These are phyloP conservation scores for Sarcophaga peregrina DNA, from an alignment of 1,140 invertebrate genomes.

Conservation along the genomic window DNA sequence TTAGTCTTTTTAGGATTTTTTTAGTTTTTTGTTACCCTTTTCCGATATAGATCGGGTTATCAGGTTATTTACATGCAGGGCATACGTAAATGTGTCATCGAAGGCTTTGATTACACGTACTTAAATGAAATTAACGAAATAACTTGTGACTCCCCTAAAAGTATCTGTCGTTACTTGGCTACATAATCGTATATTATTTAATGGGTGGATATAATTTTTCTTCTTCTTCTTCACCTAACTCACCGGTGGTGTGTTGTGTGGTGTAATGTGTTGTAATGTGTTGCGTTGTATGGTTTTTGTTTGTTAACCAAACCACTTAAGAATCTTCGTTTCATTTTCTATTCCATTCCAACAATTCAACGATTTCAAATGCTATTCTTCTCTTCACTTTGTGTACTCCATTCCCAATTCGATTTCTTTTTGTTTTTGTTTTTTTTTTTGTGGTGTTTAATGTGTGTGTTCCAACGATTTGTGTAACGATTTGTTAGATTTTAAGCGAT, in stretches of 20 bases:
- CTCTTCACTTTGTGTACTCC: too few species aligned
- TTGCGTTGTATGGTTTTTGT: background rate
- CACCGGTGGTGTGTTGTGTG: background rate
- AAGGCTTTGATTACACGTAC: conserved; percentile 22
- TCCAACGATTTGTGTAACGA: background rate
- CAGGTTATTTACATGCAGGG: too few species aligned
- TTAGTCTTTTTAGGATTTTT: too few species aligned
- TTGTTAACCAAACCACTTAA: conserved; percentile 11
- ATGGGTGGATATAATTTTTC: too few species aligned
- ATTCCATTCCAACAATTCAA: too few species aligned
- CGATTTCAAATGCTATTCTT: too few species aligned
- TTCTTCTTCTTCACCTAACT: too few species aligned
- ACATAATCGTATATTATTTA: too few species aligned
- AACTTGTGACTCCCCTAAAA: background rate
- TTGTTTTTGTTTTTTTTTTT: background rate
- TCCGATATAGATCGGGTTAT: too few species aligned
- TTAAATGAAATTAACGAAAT: background rate
- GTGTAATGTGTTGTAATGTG: background rate
- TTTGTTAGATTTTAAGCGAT: conserved; percentile 27
- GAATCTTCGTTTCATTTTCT: too few species aligned
- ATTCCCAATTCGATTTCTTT: background rate
- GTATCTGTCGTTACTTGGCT: background rate
- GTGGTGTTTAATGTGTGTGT: background rate
- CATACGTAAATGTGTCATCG: conserved; percentile 25
- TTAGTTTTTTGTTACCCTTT: too few species aligned